Evolutionary conservation across 2,888 invertebrate species (phyloP).

Genomic region (Tetragonisca angustula): DNA sequence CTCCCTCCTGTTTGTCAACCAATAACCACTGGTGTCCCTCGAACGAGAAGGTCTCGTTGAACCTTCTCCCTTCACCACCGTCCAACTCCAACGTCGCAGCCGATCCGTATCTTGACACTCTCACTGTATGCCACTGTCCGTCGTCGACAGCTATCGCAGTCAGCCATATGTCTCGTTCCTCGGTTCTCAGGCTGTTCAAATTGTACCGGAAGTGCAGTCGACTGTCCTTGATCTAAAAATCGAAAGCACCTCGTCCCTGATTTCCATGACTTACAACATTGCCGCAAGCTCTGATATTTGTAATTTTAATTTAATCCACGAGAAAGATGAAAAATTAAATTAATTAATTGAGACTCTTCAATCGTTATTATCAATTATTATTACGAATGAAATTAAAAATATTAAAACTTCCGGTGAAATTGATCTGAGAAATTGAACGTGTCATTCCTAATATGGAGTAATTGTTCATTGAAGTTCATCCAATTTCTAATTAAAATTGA

Average conservation of each 20-base stretch:
- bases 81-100: conserved; percentile 96
- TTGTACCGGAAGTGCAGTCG: conserved; percentile 96
- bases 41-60: conserved; percentile 96
- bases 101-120: conserved; percentile 95
- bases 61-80: conserved; percentile 96
- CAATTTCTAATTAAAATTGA: no score
- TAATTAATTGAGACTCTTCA: no score
- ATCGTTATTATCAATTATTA: no score
- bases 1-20: conserved; percentile 97
- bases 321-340: no score
- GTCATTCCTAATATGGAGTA: no score
- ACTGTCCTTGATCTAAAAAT: conserved; percentile 92
- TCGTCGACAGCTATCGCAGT: conserved; percentile 96
- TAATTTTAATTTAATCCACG: no score
- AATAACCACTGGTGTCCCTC: conserved; percentile 96
- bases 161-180: conserved; percentile 95
- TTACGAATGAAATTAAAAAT: no score
- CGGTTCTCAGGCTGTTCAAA: conserved; percentile 94
- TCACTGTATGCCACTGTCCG: conserved; percentile 98
- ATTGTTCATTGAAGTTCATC: no score
- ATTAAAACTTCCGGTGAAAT: no score
- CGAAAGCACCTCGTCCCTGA: not conserved
- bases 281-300: no score
- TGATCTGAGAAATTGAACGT: no score
- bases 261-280: no score